Base-by-base conservation (phyloP, 2,888 invertebrate species). In the Drosophila setosimentum region DNA sequence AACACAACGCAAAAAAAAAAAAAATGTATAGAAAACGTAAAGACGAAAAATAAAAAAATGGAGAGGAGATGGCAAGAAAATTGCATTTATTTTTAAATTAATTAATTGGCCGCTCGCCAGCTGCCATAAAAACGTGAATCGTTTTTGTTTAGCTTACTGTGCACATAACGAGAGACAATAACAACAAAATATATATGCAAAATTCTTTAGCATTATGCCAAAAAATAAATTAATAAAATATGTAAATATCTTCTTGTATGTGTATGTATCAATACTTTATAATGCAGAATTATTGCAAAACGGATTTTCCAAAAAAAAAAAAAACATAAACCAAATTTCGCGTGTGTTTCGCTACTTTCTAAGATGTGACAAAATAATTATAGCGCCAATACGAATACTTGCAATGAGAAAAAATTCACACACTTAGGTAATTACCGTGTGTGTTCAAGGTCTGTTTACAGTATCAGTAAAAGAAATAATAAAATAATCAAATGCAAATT, bases 61-160 rank as follows among this genome's bases (percentile, higher is more conserved):
- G 35, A 30, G 48, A 60, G 63, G 59, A 60, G 21, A 67, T 57
- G 83, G 57, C 59, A 66, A 32, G 61, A 73, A 83, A 76, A 83
- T 72, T 73, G 82, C 67, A 88, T 87, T 87, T 87, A 87, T 89
- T 91, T 87, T 87, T 87, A 91, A 82, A 84, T 68, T 78, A 82
- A 79, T 90, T 89, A 90, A 91, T 89, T 87, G 87, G 87, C 75
- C 37, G 58, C 42, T 29, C 24, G 90, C 87, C 87, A 87, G 78
- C 60, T 76, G 87, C 88, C 91, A 90, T 87, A 91, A 87, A 86
- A 87, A 90, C 89, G 90, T 87, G 89, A 87, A 87, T 78, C 66
- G 60, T 74, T 83, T 74, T 73, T 89, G 68, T 80, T 80, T 65
- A 60, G 61, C 69, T 66, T 37, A 59, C 49, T 66, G 45, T 48